phyloP scores from a whole-genome alignment of 2,888 invertebrate genomes.

The Apocheima hispidaria region DNA sequence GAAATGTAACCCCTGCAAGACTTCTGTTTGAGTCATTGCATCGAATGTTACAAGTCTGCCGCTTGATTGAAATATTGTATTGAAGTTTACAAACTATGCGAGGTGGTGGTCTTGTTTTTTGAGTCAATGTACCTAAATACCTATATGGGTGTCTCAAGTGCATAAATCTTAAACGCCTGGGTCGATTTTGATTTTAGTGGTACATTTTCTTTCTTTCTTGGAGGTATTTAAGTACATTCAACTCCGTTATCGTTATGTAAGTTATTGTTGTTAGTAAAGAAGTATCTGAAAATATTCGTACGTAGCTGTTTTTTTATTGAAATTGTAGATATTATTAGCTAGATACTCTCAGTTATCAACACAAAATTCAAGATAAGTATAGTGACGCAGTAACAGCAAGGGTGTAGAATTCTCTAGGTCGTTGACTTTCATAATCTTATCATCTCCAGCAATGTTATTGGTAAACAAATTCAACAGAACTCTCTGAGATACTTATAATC shows the following conservation, averaged over 20 bases:
- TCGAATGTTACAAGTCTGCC: slow-evolving; percentile 9
- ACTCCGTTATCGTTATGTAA: too few species aligned
- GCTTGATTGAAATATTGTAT: slow-evolving; percentile 18
- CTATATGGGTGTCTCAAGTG: too few species aligned
- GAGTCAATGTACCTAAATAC: too few species aligned
- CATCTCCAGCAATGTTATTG: slow-evolving; percentile 59
- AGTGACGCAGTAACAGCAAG: slow-evolving; percentile 53
- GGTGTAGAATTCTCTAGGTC: slow-evolving; percentile 52
- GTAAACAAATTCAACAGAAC: slow-evolving; percentile 58
- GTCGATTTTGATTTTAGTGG: too few species aligned
- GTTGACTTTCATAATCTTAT: slow-evolving; percentile 62
- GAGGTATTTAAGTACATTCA: too few species aligned
- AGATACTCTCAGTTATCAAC: slow-evolving; percentile 20
- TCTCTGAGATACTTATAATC: neutral
- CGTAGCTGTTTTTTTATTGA: too few species aligned
- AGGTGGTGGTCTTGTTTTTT: too few species aligned
- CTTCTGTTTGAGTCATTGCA: slow-evolving; percentile 10
- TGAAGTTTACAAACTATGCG: neutral
- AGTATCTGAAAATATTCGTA: too few species aligned
- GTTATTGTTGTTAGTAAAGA: too few species aligned
- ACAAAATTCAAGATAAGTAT: slow-evolving; percentile 38
- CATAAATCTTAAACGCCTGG: too few species aligned
- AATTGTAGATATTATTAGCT: neutral
- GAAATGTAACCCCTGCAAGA: slow-evolving; percentile 19
- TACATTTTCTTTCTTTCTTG: too few species aligned